Percentiles rank a stretch among this genome's conserved stretches.
phyloP scores from a whole-genome alignment of 2,888 invertebrate species.

The Tineola bisselliella region DNA sequence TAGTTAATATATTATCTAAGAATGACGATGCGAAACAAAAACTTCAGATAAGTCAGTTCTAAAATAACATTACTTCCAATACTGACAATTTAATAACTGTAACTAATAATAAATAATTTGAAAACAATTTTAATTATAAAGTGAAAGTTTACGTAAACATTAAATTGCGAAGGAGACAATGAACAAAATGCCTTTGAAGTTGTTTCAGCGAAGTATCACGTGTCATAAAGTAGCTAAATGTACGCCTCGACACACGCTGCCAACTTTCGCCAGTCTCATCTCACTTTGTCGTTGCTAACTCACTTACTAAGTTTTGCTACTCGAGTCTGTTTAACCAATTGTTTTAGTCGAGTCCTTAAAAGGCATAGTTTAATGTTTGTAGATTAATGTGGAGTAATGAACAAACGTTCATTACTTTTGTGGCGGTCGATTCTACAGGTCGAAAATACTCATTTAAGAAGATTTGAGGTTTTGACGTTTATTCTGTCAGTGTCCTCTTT shows the following conservation, averaged over 20 bases:
- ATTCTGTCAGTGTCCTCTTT: no score
- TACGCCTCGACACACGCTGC: background rate
- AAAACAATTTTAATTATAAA: background rate
- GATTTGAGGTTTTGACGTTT: no score
- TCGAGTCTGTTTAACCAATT: background rate
- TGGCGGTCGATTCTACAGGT: no score
- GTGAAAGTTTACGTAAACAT: background rate
- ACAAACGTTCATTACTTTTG: no score
- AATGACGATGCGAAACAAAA: no score
- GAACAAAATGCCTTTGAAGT: background rate
- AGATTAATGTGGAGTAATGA: no score
- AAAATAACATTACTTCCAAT: no score
- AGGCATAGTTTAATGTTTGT: background rate
- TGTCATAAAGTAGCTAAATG: slow-evolving; percentile 5
- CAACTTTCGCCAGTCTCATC: slow-evolving; percentile 6
- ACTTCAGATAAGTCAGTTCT: no score
- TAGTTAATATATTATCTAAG: no score
- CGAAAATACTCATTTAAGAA: no score
- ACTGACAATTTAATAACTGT: no score
- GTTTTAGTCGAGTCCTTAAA: background rate
- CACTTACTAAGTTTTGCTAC: slow-evolving; percentile 16
- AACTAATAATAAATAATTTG: background rate
- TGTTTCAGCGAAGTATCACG: background rate
- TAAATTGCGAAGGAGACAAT: background rate
- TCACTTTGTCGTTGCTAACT: slow-evolving; percentile 21